A percentile compares a stretch with the other conserved stretches of the same genome.
phyloP scores from a whole-genome alignment of 2,888 invertebrate species.

The Watsonalla cultraria region DNA sequence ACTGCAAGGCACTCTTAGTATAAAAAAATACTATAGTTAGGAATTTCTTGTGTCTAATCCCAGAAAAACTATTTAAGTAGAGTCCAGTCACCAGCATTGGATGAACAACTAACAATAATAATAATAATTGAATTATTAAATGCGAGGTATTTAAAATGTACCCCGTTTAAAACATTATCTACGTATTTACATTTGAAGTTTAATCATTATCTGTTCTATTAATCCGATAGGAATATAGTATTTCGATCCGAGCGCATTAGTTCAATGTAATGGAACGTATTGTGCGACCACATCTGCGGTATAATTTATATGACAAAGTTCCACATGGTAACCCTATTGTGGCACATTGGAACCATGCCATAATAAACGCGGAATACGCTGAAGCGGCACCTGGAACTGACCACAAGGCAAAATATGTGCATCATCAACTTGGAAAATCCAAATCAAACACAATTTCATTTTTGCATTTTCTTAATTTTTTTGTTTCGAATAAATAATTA shows the following conservation, averaged over 20 bases:
- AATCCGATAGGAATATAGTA: conserved; percentile 18
- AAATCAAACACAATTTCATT: no score
- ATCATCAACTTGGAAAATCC: not conserved
- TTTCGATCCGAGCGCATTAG: conserved; percentile 34
- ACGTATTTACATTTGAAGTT: not conserved
- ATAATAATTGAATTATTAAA: no score
- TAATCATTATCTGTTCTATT: conserved; percentile 4
- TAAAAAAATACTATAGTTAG: no score
- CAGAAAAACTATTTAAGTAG: no score
- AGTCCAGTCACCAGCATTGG: no score
- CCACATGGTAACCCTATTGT: conserved; percentile 38
- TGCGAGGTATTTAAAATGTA: no score
- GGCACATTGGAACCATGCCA: conserved; percentile 61
- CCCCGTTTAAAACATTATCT: no score
- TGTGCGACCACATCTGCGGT: conserved; percentile 41
- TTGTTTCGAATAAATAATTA: not conserved
- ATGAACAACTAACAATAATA: no score
- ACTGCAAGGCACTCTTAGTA: no score
- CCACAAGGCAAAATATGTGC: conserved; percentile 5
- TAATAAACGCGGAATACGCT: conserved; percentile 31
- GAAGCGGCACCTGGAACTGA: conserved; percentile 29
- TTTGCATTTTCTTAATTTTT: no score
- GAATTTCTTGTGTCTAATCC: no score
- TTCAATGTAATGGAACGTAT: conserved; percentile 53
- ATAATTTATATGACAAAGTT: conserved; percentile 57